phyloP scores from a whole-genome alignment of 2,888 invertebrate species.

The Eupithecia dodoneata region DNA sequence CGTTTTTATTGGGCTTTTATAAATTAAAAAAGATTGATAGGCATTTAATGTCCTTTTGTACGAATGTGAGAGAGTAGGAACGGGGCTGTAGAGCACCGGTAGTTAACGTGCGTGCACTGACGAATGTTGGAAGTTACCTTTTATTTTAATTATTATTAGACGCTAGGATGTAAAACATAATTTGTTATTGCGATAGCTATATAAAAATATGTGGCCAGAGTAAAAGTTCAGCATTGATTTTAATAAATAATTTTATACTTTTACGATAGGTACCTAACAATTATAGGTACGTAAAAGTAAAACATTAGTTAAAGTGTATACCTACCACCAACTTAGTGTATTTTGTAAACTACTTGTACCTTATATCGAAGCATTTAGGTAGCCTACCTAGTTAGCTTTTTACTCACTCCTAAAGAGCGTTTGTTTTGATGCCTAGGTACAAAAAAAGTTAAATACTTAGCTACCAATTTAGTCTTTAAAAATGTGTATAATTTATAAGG shows the following conservation, averaged over 20 bases:
- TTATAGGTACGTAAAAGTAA: background rate
- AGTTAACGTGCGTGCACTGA: constrained; percentile 40
- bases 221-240: constrained; percentile 79
- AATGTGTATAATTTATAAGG: constrained; percentile 6
- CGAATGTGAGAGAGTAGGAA: constrained; percentile 49
- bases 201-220: constrained; percentile 62
- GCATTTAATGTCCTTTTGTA: constrained; percentile 73
- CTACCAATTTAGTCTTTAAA: background rate
- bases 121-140: constrained; percentile 81
- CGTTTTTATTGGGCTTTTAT: constrained; percentile 76
- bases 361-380: background rate
- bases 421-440: background rate
- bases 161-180: constrained; percentile 73
- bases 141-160: constrained; percentile 76
- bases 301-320: background rate
- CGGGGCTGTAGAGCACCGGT: constrained; percentile 20
- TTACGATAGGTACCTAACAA: constrained; percentile 22
- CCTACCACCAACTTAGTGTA: background rate
- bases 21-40: constrained; percentile 68
- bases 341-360: constrained; percentile 7
- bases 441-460: background rate
- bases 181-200: constrained; percentile 70
- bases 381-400: background rate
- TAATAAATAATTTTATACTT: constrained; percentile 5
- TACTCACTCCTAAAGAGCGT: background rate